These are phyloP conservation scores for Eucera pruinosa DNA, from an alignment of 2,888 invertebrate genomes.

Conservation along the genomic window DNA sequence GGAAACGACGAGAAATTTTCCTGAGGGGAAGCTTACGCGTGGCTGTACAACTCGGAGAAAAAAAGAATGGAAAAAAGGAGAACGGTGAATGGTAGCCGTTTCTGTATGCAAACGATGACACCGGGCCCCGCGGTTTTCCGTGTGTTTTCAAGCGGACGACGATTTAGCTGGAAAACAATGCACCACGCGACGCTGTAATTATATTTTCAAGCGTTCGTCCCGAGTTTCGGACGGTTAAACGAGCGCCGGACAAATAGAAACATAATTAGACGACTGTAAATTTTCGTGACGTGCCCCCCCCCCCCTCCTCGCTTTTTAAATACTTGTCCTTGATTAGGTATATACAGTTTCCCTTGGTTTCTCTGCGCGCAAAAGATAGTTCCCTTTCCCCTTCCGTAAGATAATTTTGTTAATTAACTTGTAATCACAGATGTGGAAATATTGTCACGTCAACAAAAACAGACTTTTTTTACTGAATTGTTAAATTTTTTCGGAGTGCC, in stretches of 20 bases:
- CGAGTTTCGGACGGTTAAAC: slow-evolving; percentile 26
- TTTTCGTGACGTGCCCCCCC: neutral
- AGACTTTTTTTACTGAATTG: too few species aligned
- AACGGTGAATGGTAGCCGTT: slow-evolving; percentile 8
- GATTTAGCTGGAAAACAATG: slow-evolving; percentile 49
- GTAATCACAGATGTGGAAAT: too few species aligned
- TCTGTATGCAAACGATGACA: slow-evolving; percentile 21
- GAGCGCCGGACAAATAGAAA: slow-evolving; percentile 11
- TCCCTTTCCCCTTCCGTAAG: too few species aligned
- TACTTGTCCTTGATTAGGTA: too few species aligned
- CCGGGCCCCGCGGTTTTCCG: slow-evolving; percentile 8
- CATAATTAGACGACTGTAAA: slow-evolving; percentile 22
- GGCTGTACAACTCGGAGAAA: neutral
- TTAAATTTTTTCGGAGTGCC: too few species aligned
- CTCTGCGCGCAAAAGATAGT: too few species aligned
- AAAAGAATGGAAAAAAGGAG: neutral
- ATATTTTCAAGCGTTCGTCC: slow-evolving; percentile 40
- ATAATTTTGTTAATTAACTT: too few species aligned
- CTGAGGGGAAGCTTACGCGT: neutral
- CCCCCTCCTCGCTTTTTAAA: neutral
- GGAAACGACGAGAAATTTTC: neutral
- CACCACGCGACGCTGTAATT: slow-evolving; percentile 29
- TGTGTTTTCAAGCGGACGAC: slow-evolving; percentile 38
- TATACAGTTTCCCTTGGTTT: neutral
- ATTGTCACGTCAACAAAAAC: too few species aligned